phyloP scores from a whole-genome alignment of 35 echinoderm and acorn worm species.

The Anneissia japonica region DNA sequence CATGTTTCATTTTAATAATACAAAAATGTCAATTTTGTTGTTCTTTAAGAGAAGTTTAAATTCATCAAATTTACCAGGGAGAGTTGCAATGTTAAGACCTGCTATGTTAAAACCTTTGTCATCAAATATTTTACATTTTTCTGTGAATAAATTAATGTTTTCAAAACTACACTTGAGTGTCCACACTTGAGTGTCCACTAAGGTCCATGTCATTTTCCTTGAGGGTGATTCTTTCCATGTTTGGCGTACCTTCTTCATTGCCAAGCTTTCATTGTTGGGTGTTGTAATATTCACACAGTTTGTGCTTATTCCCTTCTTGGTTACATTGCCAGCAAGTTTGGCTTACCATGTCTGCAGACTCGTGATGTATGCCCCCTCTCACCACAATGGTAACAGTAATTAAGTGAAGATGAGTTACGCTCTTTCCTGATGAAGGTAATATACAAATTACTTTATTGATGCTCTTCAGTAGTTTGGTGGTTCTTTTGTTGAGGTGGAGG shows the following conservation, averaged over 20 bases:
- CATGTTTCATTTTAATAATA: conserved; percentile 3
- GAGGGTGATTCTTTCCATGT: not conserved
- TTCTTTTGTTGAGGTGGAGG: too few species aligned
- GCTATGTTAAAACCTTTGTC: conserved; percentile 2
- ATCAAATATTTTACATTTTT: not conserved
- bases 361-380: too few species aligned
- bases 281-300: not conserved
- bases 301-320: too few species aligned
- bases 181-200: not conserved
- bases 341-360: too few species aligned
- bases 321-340: too few species aligned
- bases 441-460: too few species aligned
- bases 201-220: not conserved
- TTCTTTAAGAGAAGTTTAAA: not conserved
- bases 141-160: not conserved
- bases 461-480: too few species aligned
- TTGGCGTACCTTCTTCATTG: not conserved
- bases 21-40: conserved; percentile 6
- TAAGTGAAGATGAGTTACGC: too few species aligned
- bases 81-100: not conserved
- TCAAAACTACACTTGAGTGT: not conserved
- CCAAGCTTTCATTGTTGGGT: not conserved
- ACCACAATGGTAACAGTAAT: too few species aligned
- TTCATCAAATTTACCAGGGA: not conserved
- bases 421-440: too few species aligned